Evolutionary conservation across 2,113 vertebrate species (phyloP).

Genomic region (Mirza zaza): DNA sequence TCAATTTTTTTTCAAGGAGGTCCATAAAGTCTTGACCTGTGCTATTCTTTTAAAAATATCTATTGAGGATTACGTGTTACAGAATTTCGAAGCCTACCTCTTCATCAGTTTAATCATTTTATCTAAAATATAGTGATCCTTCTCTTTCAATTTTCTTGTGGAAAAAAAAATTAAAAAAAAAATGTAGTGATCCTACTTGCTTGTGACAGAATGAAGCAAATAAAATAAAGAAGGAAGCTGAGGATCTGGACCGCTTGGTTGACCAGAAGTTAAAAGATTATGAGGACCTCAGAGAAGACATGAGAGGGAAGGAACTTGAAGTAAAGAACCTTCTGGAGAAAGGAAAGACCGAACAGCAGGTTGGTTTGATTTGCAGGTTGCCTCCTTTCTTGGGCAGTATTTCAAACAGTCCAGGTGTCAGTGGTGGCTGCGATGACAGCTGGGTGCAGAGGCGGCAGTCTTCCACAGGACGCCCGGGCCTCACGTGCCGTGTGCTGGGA

Average conservation of each 20-base stretch:
- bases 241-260: slow-evolving; percentile 92
- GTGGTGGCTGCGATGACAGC: rapidly evolving
- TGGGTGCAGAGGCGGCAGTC: neutral
- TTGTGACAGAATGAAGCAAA: slow-evolving; percentile 89
- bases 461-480: rapidly evolving
- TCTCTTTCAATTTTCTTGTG: too few species aligned
- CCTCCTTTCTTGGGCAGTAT: neutral
- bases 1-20: neutral
- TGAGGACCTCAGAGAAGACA: slow-evolving; percentile 93
- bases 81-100: neutral
- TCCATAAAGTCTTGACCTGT: neutral
- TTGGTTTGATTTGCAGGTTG: slow-evolving; percentile 73
- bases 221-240: slow-evolving; percentile 95
- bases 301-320: slow-evolving; percentile 92
- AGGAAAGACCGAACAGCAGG: slow-evolving; percentile 97
- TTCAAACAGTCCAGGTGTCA: neutral
- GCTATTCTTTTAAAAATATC: neutral
- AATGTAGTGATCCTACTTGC: neutral
- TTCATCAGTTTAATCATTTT: neutral
- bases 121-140: neutral
- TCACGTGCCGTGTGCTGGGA: rapidly evolving
- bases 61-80: neutral
- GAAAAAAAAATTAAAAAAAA: neutral
- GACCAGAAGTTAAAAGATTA: slow-evolving; percentile 95
- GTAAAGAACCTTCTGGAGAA: slow-evolving; percentile 96